A percentile compares a stretch with the other conserved stretches of the same genome.
These are phyloP conservation scores for Melanchra persicariae DNA, from an alignment of 2,888 invertebrate genomes.

Conservation along the genomic window DNA sequence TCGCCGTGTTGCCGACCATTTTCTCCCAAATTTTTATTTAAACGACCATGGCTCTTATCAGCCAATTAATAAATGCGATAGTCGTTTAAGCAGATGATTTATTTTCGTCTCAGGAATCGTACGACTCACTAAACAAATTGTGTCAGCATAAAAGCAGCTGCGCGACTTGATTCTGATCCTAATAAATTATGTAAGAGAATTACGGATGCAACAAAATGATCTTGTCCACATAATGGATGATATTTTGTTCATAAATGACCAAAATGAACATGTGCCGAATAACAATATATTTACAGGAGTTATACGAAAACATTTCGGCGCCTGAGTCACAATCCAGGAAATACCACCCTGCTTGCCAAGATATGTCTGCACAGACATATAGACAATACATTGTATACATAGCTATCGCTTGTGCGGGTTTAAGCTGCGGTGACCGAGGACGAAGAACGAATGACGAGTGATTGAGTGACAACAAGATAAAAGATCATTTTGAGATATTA, in stretches of 20 bases:
- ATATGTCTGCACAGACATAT: constrained; percentile 52
- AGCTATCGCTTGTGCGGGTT: constrained; percentile 6
- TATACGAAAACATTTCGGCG: constrained; percentile 28
- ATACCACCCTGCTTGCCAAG: constrained; percentile 80
- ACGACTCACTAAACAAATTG: background rate
- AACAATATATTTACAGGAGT: constrained; percentile 34
- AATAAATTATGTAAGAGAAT: constrained; percentile 4
- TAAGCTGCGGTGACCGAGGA: constrained; percentile 14
- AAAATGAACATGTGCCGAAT: constrained; percentile 16
- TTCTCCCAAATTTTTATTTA: constrained; percentile 10
- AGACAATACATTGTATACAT: constrained; percentile 57
- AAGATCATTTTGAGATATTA: constrained; percentile 25
- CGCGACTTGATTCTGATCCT: constrained; percentile 9
- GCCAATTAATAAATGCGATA: constrained; percentile 20
- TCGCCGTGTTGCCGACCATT: background rate
- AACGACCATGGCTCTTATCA: constrained; percentile 21
- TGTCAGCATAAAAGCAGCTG: constrained; percentile 12
- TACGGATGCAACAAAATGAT: background rate
- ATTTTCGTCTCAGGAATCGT: constrained; percentile 20
- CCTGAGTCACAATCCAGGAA: constrained; percentile 82
- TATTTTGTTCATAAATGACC: background rate
- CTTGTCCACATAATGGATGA: background rate
- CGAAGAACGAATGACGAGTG: constrained; percentile 10
- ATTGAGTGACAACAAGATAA: constrained; percentile 32
- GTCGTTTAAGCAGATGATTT: constrained; percentile 25